Percentiles rank a stretch among this genome's conserved stretches.
These are phyloP conservation scores for Bacillus rossius DNA, from an alignment of 1,140 invertebrate genomes.

Conservation along the genomic window DNA sequence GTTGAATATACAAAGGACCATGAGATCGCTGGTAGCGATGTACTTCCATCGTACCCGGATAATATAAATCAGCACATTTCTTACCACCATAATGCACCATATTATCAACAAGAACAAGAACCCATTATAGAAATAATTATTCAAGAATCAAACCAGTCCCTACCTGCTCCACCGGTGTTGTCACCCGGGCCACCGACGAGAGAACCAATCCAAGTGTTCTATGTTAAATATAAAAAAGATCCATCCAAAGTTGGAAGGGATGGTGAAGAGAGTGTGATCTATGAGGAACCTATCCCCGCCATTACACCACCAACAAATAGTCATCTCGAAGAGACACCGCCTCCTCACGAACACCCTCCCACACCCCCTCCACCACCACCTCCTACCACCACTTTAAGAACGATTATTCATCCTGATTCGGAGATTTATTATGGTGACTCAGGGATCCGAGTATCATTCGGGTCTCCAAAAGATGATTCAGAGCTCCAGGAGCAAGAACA, in stretches of 20 bases:
- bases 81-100: conserved; percentile 35
- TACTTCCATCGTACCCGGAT: neutral
- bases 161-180: conserved; percentile 42
- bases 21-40: neutral
- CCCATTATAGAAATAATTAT: conserved; percentile 90
- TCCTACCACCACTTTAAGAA: conserved; percentile 66
- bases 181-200: conserved; percentile 51
- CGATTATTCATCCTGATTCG: conserved; percentile 77
- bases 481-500: conserved; percentile 45
- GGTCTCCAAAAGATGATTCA: conserved; percentile 43
- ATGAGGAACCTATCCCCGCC: conserved; percentile 69
- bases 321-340: conserved; percentile 47
- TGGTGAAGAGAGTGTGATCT: conserved; percentile 51
- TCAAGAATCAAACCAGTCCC: conserved; percentile 76
- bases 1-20: neutral
- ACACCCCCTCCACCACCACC: conserved; percentile 41
- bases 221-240: conserved; percentile 83
- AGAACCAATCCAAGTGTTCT: conserved; percentile 83
- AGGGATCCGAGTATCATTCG: conserved; percentile 69
- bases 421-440: conserved; percentile 66
- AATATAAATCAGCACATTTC: neutral
- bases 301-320: conserved; percentile 49
- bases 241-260: conserved; percentile 36
- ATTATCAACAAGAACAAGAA: conserved; percentile 72
- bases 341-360: conserved; percentile 26